A percentile compares a stretch with the other conserved stretches of the same genome.
Conservation (phyloP, 2,797 vertebrate genomes). For the Sebastes diaconus region DNA sequence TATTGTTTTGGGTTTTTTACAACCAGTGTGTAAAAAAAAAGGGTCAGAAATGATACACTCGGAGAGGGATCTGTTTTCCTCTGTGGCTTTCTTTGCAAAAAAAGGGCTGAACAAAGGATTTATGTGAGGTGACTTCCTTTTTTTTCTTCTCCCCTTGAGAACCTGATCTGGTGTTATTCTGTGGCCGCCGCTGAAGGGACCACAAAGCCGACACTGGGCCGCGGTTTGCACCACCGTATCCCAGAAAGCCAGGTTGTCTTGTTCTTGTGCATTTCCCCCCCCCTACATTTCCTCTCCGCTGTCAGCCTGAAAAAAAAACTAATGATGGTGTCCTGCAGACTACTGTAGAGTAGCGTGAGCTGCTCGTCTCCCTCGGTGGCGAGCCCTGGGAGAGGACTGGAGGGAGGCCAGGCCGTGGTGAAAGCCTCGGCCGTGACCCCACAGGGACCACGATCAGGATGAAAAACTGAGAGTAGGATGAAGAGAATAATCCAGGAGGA, state of each 20-base stretch:
- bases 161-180: constrained; percentile 79
- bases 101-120: constrained; percentile 80
- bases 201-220: constrained; percentile 26
- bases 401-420: constrained; percentile 62
- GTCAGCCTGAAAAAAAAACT: constrained; percentile 13
- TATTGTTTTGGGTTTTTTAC: constrained; percentile 56
- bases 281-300: not conserved
- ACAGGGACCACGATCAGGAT: constrained; percentile 46
- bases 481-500: constrained; percentile 38
- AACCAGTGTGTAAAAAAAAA: constrained; percentile 41
- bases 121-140: constrained; percentile 80
- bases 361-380: not conserved
- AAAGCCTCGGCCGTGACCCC: constrained; percentile 63
- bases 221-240: constrained; percentile 12
- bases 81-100: constrained; percentile 65
- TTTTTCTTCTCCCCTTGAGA: constrained; percentile 64
- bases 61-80: constrained; percentile 75
- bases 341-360: constrained; percentile 35
- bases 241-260: constrained; percentile 24
- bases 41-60: constrained; percentile 71
- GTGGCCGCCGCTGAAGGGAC: constrained; percentile 51
- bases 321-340: constrained; percentile 16
- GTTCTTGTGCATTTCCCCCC: not conserved
- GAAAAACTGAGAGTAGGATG: constrained; percentile 7
- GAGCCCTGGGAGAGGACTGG: constrained; percentile 49